Evolutionary conservation across 2,113 vertebrate genomes (phyloP).

Genomic region (Triplophysa dalaica): DNA sequence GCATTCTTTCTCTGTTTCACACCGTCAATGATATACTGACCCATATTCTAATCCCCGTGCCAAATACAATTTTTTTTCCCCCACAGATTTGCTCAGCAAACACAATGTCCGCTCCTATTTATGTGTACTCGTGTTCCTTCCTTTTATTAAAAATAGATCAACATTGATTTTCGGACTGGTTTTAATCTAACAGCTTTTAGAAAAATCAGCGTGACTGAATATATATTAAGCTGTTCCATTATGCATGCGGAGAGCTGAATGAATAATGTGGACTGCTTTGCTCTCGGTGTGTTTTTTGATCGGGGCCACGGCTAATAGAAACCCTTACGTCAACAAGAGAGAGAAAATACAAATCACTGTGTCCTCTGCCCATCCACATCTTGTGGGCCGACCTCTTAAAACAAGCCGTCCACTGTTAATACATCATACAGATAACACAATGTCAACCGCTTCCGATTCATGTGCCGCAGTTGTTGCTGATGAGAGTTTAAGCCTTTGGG

Average conservation of each 20-base stretch:
- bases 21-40: constrained; percentile 63
- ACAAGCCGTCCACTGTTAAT: constrained; percentile 62
- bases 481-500: background rate
- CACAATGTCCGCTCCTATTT: constrained; percentile 67
- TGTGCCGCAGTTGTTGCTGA: background rate
- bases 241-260: constrained; percentile 64
- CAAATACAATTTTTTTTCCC: constrained; percentile 68
- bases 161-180: constrained; percentile 44
- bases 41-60: constrained; percentile 65
- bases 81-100: constrained; percentile 64
- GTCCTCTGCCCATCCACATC: constrained; percentile 64
- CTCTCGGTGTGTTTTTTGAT: constrained; percentile 66
- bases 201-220: constrained; percentile 61
- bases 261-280: constrained; percentile 67
- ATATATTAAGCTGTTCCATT: constrained; percentile 59
- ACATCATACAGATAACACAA: constrained; percentile 57
- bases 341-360: constrained; percentile 71
- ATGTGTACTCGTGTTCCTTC: constrained; percentile 24
- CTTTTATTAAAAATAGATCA: constrained; percentile 15
- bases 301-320: constrained; percentile 65
- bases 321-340: constrained; percentile 69
- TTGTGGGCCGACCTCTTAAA: constrained; percentile 66
- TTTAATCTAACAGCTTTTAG: constrained; percentile 64
- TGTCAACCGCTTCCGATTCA: constrained; percentile 6
- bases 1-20: constrained; percentile 54